phyloP scores from a whole-genome alignment of 2,113 vertebrate species.

The Glareola pratincola region DNA sequence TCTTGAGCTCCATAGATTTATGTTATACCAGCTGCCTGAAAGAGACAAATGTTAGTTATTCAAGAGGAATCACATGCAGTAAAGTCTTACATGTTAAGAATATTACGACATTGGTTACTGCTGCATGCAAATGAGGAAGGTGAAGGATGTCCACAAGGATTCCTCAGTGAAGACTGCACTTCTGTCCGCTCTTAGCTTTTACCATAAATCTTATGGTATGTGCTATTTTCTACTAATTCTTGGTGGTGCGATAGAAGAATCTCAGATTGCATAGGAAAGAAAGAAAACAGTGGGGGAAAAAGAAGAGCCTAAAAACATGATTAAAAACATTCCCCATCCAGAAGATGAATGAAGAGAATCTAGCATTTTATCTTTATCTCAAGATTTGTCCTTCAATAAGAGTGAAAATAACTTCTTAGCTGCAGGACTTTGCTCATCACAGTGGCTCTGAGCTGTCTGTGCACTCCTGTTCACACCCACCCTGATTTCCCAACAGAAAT shows the following conservation, averaged over 20 bases:
- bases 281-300: background rate
- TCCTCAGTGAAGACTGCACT: background rate
- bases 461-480: background rate
- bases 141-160: background rate
- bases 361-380: background rate
- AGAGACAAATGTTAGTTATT: background rate
- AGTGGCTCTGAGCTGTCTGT: background rate
- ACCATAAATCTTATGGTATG: background rate
- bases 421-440: background rate
- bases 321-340: background rate
- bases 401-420: background rate
- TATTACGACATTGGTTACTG: background rate
- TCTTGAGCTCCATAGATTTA: background rate
- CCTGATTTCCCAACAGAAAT: constrained; percentile 25
- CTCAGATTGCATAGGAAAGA: background rate
- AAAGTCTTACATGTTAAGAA: background rate
- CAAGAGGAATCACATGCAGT: background rate
- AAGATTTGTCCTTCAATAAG: background rate
- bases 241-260: background rate
- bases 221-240: background rate
- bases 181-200: background rate
- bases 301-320: background rate
- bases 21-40: background rate
- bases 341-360: background rate
- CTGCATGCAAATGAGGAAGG: background rate